Evolutionary conservation across 92 coral and sea anemone species (phyloP).

Genomic region (Epizoanthus ramosus): DNA sequence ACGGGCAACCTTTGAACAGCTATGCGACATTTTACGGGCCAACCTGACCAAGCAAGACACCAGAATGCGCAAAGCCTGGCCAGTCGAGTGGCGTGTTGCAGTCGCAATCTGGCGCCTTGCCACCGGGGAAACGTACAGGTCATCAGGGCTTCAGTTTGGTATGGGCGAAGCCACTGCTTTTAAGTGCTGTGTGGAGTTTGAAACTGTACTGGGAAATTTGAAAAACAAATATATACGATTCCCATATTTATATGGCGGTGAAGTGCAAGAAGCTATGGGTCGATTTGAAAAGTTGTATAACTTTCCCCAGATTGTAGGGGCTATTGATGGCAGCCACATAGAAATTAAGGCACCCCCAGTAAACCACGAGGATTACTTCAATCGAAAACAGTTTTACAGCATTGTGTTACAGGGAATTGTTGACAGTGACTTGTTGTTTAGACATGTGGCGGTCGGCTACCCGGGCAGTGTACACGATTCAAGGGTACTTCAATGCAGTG

Average conservation of each 20-base stretch:
- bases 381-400: slow-evolving; percentile 39
- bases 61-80: slow-evolving; percentile 29
- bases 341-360: slow-evolving; percentile 62
- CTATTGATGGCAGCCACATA: slow-evolving; percentile 67
- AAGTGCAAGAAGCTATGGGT: slow-evolving; percentile 62
- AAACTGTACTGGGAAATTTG: slow-evolving; percentile 25
- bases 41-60: slow-evolving; percentile 27
- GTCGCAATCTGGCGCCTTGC: background rate
- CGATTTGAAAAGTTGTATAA: slow-evolving; percentile 58
- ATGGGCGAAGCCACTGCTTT: too few species aligned
- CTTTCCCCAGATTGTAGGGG: slow-evolving; percentile 59
- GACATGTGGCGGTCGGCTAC: slow-evolving; percentile 44
- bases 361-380: slow-evolving; percentile 46
- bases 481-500: slow-evolving; percentile 45
- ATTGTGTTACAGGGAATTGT: slow-evolving; percentile 56
- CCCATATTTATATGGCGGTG: slow-evolving; percentile 53
- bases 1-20: background rate
- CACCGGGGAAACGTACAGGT: slow-evolving; percentile 50
- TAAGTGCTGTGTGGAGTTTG: too few species aligned
- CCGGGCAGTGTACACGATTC: slow-evolving; percentile 60
- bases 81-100: slow-evolving; percentile 28
- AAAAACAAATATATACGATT: slow-evolving; percentile 50
- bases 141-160: slow-evolving; percentile 59
- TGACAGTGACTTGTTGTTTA: slow-evolving; percentile 36
- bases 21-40: slow-evolving; percentile 16